Conservation (phyloP, 2,888 invertebrate genomes). For the Cotesia congregata region DNA sequence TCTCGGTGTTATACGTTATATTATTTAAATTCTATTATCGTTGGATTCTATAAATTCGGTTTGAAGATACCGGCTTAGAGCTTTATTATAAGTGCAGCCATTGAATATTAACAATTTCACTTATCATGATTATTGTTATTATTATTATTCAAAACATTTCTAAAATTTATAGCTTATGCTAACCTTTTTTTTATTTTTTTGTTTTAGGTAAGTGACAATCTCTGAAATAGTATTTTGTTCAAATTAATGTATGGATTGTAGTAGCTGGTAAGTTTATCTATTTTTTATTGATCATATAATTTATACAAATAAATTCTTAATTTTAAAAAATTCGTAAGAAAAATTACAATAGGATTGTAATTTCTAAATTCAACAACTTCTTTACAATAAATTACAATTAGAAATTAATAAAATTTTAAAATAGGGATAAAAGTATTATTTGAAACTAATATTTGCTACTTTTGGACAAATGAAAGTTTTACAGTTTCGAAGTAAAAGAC, state of each 20-base stretch:
- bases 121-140: not conserved
- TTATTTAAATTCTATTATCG: not conserved
- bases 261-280: conserved; percentile 34
- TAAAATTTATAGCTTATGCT: not conserved
- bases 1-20: not conserved
- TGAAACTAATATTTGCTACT: too few species aligned
- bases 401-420: too few species aligned
- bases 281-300: conserved; percentile 1
- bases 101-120: too few species aligned
- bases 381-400: too few species aligned
- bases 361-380: too few species aligned
- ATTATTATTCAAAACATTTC: too few species aligned
- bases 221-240: not conserved
- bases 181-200: conserved; percentile 37
- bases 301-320: too few species aligned
- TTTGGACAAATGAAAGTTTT: too few species aligned
- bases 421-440: too few species aligned
- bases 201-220: conserved; percentile 57
- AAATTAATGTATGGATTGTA: not conserved
- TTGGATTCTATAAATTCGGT: not conserved
- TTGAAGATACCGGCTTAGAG: too few species aligned
- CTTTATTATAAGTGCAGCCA: too few species aligned
- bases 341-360: not conserved
- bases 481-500: too few species aligned
- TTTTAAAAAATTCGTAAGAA: not conserved